Base-by-base conservation (phyloP, 2,797 vertebrate species). In the Spheniscus humboldti region DNA sequence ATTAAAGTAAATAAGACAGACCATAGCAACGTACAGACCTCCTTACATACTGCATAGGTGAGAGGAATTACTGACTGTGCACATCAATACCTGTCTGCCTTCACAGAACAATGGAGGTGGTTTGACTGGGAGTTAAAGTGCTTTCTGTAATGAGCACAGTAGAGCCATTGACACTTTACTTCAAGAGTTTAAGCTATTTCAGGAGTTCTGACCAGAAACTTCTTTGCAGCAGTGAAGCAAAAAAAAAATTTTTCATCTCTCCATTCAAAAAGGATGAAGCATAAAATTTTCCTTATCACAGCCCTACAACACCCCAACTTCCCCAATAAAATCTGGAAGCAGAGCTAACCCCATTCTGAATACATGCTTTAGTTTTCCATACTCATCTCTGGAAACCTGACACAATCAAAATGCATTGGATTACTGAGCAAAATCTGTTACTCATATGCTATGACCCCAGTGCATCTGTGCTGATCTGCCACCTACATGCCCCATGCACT, bases 1-100 rank as follows among this genome's bases (percentile, higher is more conserved):
- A 94, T 95, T 76, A 94, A 91, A 71, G 73, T 55, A 96, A 90
- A 72, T 57, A 76, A 85, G 66, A 78, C 23, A 62, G 47, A 77
- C 59, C 76, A 53, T 88, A 80, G 92, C 72, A 92, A 83, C 52
- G 9, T 37, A 31, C 33, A 88, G 62, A 41, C n/a, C 60, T 96
- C 50, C 10, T 2, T 47, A 41, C 18, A 37, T 18, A 80, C 31
- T 0, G 0, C 18, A 12, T 31, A 53, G 83, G 52, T 90, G 82
- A 59, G 50, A 67, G 35, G 57, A 90, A 83, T 48, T 85, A 93
- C 60, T 53, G 18, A 74, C 16, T 27, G 59, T 63, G 25, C 43
- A 94, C 84, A 94, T 92, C 84, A 67, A 86, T 80, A 89, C 37
- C 60, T 48, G 22, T 62, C 76, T 86, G 60, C 62, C 73, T 78